Conservation (phyloP, 2,113 vertebrate genomes). For the Grantiella picta region DNA sequence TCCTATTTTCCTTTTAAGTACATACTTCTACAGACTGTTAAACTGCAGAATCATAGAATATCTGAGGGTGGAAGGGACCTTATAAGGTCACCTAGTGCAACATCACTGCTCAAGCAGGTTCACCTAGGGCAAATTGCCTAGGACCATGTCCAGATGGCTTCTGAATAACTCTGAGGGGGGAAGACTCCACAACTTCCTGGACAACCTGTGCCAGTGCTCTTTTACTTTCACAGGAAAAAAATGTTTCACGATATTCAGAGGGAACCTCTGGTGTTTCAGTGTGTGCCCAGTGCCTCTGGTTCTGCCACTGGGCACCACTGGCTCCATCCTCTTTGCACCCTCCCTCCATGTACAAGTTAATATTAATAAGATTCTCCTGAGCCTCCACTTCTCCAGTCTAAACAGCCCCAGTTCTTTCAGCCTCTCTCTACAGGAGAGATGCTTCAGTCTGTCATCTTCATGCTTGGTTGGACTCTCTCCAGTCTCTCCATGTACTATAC, state of each 20-base stretch:
- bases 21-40: rapidly evolving
- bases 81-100: background rate
- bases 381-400: background rate
- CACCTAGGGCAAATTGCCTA: background rate
- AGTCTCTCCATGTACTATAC: background rate
- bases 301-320: background rate
- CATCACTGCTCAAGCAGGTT: background rate
- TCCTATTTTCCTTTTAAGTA: background rate
- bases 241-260: background rate
- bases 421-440: background rate
- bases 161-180: background rate
- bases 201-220: background rate
- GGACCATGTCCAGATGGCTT: no score
- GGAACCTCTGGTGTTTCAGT: background rate
- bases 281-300: background rate
- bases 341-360: background rate
- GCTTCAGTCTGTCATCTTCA: background rate
- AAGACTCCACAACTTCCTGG: background rate
- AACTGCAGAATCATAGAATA: background rate
- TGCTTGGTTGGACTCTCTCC: background rate
- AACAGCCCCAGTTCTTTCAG: background rate
- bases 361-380: no score
- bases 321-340: background rate
- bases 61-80: background rate
- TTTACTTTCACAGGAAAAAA: background rate